phyloP scores from a whole-genome alignment of 1,140 invertebrate genomes.

The Drosophila leontia region DNA sequence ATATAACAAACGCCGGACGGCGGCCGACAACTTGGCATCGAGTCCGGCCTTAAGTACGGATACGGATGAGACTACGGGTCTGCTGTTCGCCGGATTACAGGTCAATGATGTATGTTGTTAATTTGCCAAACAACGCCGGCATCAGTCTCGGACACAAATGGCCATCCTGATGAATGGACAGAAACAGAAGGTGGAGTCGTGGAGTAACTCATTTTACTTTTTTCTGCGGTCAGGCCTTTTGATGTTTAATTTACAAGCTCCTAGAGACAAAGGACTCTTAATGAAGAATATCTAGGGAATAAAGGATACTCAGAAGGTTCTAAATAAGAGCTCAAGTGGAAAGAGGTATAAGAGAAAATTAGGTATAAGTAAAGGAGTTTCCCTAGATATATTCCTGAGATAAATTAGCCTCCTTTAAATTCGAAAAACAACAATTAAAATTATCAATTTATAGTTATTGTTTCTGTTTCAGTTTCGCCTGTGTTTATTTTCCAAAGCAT shows the following conservation, averaged over 20 bases:
- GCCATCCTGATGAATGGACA: conserved; percentile 13
- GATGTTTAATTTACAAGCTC: conserved; percentile 48
- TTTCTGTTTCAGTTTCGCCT: neutral
- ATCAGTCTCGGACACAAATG: conserved; percentile 27
- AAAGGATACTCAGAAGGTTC: neutral
- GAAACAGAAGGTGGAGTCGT: conserved; percentile 9
- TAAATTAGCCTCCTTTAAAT: neutral
- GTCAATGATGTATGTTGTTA: conserved; percentile 72
- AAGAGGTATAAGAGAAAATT: neutral
- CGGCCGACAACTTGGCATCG: conserved; percentile 27
- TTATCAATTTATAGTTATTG: neutral
- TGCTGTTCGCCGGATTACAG: conserved; percentile 47
- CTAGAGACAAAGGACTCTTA: conserved; percentile 8
- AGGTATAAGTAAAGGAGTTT: neutral
- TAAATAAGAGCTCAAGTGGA: neutral
- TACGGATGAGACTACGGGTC: conserved; percentile 11
- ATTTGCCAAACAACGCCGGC: conserved; percentile 61
- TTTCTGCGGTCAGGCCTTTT: conserved; percentile 26
- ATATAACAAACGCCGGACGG: conserved; percentile 19
- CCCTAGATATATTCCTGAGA: too few species aligned
- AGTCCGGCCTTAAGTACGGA: conserved; percentile 3
- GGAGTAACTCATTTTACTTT: conserved; percentile 4
- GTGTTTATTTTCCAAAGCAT: neutral
- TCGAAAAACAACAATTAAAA: neutral
- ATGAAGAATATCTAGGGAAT: neutral